phyloP scores from a whole-genome alignment of 2,888 invertebrate species.

The Eilema sororculum region DNA sequence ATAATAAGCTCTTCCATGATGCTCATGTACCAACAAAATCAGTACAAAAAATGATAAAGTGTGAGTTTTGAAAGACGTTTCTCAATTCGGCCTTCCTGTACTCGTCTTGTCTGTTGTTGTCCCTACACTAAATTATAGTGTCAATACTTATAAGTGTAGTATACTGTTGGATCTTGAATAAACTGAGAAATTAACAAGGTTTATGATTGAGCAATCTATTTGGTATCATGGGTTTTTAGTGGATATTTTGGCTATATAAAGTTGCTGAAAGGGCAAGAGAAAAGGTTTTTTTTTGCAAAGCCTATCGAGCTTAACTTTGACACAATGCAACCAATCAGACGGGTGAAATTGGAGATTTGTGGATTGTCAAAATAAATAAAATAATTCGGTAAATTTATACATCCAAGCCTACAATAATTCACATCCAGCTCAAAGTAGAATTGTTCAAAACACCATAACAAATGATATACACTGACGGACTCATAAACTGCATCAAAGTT shows the following conservation, averaged over 20 bases:
- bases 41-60: conserved; percentile 21
- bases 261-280: too few relatives aligned
- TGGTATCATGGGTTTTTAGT: neutral
- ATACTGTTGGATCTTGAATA: neutral
- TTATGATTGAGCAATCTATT: neutral
- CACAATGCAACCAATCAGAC: too few relatives aligned
- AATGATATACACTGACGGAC: too few relatives aligned
- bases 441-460: too few relatives aligned
- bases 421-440: too few relatives aligned
- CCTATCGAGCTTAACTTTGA: too few relatives aligned
- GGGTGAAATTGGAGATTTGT: too few relatives aligned
- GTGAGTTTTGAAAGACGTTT: conserved; percentile 44
- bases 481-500: too few relatives aligned
- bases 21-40: neutral
- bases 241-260: neutral
- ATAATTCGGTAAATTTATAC: too few relatives aligned
- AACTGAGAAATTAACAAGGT: neutral
- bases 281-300: too few relatives aligned
- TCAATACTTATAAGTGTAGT: neutral
- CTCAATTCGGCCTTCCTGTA: conserved; percentile 32
- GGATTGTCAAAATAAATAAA: too few relatives aligned
- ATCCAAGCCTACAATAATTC: too few relatives aligned
- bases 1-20: neutral
- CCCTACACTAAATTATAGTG: neutral
- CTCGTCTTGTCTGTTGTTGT: neutral